Conservation (phyloP, 1,140 invertebrate species). For the Drosophila malerkotliana region DNA sequence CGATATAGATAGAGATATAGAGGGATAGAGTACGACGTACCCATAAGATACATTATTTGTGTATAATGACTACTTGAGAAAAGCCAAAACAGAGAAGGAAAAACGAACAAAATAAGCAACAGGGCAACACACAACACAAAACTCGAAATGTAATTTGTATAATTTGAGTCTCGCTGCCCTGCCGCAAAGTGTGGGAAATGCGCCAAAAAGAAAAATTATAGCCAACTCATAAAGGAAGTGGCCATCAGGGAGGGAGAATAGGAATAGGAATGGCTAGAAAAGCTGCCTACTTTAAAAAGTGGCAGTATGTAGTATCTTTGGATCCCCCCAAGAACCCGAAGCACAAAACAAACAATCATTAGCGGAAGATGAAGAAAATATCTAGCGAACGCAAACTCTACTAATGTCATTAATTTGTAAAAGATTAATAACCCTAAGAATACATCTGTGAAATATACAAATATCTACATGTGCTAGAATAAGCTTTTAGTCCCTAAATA, state of each 20-base stretch:
- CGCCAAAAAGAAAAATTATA: slow-evolving; percentile 68
- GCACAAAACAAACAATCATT: slow-evolving; percentile 11
- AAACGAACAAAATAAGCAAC: slow-evolving; percentile 10
- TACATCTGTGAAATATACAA: neutral
- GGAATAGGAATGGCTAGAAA: slow-evolving; percentile 18
- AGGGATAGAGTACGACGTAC: slow-evolving; percentile 49
- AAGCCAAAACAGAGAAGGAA: slow-evolving; percentile 41
- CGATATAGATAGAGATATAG: slow-evolving; percentile 6
- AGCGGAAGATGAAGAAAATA: neutral
- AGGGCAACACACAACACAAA: slow-evolving; percentile 28
- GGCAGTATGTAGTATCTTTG: neutral
- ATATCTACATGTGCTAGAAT: neutral
- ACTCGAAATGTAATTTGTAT: slow-evolving; percentile 81
- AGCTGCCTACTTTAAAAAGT: neutral
- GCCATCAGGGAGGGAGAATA: neutral
- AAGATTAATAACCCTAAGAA: neutral
- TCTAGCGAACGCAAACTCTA: neutral
- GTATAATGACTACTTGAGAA: slow-evolving; percentile 81
- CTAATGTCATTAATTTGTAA: neutral
- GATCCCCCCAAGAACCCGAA: slow-evolving; percentile 2
- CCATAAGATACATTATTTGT: slow-evolving; percentile 73
- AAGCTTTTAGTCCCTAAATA: neutral
- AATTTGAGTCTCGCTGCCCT: slow-evolving; percentile 62
- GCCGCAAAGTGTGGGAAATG: slow-evolving; percentile 69
- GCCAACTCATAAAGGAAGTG: slow-evolving; percentile 45